Base-by-base conservation (phyloP, 2,888 invertebrate genomes). In the Sarcophaga subvicina region DNA sequence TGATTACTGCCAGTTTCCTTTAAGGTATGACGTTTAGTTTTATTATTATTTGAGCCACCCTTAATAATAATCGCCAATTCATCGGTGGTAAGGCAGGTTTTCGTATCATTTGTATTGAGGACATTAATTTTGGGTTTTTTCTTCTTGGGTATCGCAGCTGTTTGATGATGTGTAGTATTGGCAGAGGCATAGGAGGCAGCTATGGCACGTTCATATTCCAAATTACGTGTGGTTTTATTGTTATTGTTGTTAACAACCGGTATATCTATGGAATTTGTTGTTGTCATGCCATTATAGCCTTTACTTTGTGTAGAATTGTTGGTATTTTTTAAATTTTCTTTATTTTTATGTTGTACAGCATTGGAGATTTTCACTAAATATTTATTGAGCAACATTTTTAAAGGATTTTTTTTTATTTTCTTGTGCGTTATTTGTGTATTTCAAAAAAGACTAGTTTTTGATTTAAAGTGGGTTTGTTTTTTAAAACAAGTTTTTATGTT, bases 291-390 rank as follows among this genome's bases (percentile, higher is more conserved):
- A 54, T 78, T 75, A 27, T 72, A 17, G 64, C 63, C 62, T 49
- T 80, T 54, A 54, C 17, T 80, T 79, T 20, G 64, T 63, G 70
- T 64, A 64, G 60, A 25, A 49, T 12, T 63, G 27, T 45, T 27
- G 3, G 63, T 73, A 63, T 66, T 85, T 89, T 90, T 89, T 87
- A 90, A 82, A 88, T 88, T 76, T 90, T 90, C 88, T 89, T 91
- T 88, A 89, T 80, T 91, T 89, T 91, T 91, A 64, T 90, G 86
- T 27, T 91, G 89, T n/a, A 91, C 90, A 79, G 89, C 91, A 89
- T 91, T 92, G 88, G 92, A 91, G 82, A 94, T 89, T 90, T 93
- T 93, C 69, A 91, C 90, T 66, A 93, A 90, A 88, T 92, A 93
- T 88, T 93, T 93, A 86, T 93, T 93, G 87, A 93, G 93, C 87